These are phyloP conservation scores for Tamandua tetradactyla DNA, from an alignment of 2,797 vertebrate genomes.

Conservation along the genomic window DNA sequence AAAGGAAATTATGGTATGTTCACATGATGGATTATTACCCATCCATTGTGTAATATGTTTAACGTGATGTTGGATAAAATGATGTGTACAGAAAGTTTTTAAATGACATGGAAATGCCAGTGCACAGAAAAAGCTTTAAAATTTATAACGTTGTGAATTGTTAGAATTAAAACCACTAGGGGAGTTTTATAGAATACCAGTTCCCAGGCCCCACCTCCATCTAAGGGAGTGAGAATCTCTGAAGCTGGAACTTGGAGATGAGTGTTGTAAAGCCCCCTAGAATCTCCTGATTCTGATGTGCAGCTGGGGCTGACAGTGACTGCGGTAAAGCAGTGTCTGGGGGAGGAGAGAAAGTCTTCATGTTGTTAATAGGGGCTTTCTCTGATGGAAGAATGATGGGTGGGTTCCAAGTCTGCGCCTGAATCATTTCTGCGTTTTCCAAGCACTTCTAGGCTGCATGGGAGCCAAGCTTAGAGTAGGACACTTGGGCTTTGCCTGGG, in stretches of 20 bases:
- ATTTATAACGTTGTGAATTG: constrained; percentile 25
- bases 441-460: background rate
- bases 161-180: constrained; percentile 62
- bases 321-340: accelerated
- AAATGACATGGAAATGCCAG: constrained; percentile 60
- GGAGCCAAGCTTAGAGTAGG: background rate
- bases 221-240: background rate
- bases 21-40: constrained; percentile 45
- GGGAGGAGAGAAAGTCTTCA: background rate
- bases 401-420: background rate
- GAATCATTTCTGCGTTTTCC: background rate
- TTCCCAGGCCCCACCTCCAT: background rate
- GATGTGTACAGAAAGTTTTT: constrained; percentile 68
- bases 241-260: background rate
- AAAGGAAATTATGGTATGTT: constrained; percentile 33
- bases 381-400: background rate
- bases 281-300: too few species aligned
- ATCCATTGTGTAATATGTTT: too few species aligned
- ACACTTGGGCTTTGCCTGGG: background rate
- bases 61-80: too few species aligned
- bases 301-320: background rate
- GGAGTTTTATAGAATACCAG: background rate
- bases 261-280: background rate
- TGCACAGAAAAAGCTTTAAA: constrained; percentile 49
- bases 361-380: background rate